Conservation (phyloP, 2,113 vertebrate genomes). For the Hoplias malabaricus region DNA sequence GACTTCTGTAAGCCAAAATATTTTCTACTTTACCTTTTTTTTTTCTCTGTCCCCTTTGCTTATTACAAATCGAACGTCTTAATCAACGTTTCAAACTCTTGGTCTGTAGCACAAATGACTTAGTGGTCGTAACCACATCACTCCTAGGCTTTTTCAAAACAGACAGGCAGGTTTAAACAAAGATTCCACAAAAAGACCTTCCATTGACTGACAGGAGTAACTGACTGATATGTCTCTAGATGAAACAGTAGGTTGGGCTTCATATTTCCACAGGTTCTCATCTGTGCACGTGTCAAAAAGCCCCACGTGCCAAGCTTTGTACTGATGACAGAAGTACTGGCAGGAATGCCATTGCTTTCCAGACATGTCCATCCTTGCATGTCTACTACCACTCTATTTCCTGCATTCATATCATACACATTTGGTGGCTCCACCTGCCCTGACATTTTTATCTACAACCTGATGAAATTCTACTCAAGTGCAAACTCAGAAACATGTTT, state of each 20-base stretch:
- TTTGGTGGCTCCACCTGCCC: neutral
- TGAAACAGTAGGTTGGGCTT: neutral
- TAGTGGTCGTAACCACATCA: neutral
- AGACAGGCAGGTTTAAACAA: neutral
- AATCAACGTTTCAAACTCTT: neutral
- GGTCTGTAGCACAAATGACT: neutral
- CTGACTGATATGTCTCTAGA: neutral
- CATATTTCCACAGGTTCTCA: neutral
- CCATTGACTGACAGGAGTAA: neutral
- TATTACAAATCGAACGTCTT: neutral
- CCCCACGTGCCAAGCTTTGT: neutral
- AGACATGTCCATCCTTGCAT: neutral
- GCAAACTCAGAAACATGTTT: no score
- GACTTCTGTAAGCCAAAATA: conserved; percentile 25
- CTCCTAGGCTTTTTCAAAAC: neutral
- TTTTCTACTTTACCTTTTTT: neutral
- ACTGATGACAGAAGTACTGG: neutral
- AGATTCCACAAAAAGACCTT: neutral
- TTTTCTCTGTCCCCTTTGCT: neutral
- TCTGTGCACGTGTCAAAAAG: neutral
- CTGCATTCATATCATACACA: conserved; percentile 7
- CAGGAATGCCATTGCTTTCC: conserved; percentile 11
- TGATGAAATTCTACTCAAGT: no score
- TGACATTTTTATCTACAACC: neutral
- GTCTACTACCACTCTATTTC: neutral